Base-by-base conservation (phyloP, 2,113 vertebrate species). In the Marmota flaviventris region DNA sequence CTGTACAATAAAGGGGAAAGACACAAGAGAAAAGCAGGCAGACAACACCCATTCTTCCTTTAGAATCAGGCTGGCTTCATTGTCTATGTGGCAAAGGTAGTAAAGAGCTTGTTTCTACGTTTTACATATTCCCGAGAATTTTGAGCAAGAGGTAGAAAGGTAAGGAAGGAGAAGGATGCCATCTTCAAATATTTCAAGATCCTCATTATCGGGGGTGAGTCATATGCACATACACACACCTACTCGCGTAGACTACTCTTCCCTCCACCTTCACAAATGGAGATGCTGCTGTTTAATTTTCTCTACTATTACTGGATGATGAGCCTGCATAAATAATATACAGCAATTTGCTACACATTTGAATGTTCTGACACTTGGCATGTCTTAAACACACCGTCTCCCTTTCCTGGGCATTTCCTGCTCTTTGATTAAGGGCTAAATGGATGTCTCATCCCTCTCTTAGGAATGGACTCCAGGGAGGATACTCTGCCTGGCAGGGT, bases 11-110 rank as follows among this genome's bases (percentile, higher is more conserved):
- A 85, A 75, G 72, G 72, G n/a, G 32, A 83, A 72, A 73, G 65
- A 82, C 24, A 81, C 63, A 37, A 70, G 8, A 94, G 63, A 53
- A 87, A 92, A 94, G 70, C 70, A 29, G n/a, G 61, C 72, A 63
- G 63, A 51, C 53, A 77, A 92, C 53, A 14, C n/a, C 61, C n/a
- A 56, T 84, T 61, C 77, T 92, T 91, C 58, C 75, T 53, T 32
- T 73, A 29, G 22, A 70, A 72, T 79, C 61, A 84, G 86, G 51
- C 61, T 61, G 16, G 9, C 11, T n/a, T 65, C 61, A 51, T 13
- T 88, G 32, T 32, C 48, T 88, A 9, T 39, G 37, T 69, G 3
- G 34, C 14, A 91, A 48, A 86, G 34, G 37, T 22, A 63, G 25
- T 17, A 37, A 87, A 83, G 39, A 37, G 6, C 32, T 88, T 92